Conservation (phyloP, 2,888 invertebrate species). For the Tortricodes alternella region DNA sequence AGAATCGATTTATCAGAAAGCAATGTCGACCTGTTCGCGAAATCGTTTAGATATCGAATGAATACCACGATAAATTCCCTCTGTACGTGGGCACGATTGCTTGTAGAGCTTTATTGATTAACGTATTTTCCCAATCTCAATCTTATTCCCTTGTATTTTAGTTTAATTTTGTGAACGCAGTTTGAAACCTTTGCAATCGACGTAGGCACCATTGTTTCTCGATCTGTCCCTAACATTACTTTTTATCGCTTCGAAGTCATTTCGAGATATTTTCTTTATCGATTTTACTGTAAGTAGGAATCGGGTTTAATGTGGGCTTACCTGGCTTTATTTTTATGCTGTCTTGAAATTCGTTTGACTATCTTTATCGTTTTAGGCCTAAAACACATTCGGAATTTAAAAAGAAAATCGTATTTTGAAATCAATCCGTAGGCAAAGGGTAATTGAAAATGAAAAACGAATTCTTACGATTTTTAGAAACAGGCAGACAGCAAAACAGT, state of each 20-base stretch:
- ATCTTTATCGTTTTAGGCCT: conserved; percentile 1
- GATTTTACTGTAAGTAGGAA: conserved; percentile 33
- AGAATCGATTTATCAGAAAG: conserved; percentile 18
- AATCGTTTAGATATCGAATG: conserved; percentile 40
- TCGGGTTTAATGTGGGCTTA: conserved; percentile 43
- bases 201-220: conserved; percentile 63
- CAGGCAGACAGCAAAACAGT: no score
- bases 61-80: conserved; percentile 48
- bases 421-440: no score
- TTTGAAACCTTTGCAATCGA: conserved; percentile 40
- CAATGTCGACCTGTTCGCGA: conserved; percentile 33
- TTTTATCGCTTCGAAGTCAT: conserved; percentile 62
- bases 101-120: conserved; percentile 39
- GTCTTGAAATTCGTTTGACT: conserved; percentile 7
- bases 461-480: no score
- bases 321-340: conserved; percentile 34
- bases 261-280: conserved; percentile 59
- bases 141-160: conserved; percentile 33
- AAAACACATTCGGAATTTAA: no score
- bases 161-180: conserved; percentile 28
- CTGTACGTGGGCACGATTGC: conserved; percentile 45
- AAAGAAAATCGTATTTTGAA: no score
- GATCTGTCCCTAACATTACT: conserved; percentile 64
- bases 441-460: neutral
- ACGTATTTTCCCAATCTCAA: neutral